A percentile compares a stretch with the other conserved stretches of the same genome.
These are phyloP conservation scores for Siniperca obscura DNA, from an alignment of 2,797 vertebrate genomes.

Conservation along the genomic window DNA sequence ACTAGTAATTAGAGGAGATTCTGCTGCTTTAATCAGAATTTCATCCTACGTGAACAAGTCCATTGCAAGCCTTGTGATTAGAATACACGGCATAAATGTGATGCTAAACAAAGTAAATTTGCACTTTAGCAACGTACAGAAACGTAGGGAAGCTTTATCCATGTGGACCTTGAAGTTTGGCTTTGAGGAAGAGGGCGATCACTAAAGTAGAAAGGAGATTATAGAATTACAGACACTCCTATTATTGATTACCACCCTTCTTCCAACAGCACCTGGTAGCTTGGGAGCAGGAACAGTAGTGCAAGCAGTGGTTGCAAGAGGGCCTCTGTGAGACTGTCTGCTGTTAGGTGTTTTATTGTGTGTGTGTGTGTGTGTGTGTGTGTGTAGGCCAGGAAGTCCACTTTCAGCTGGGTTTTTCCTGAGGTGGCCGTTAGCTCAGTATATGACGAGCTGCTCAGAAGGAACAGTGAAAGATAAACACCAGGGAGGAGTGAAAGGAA, in stretches of 20 bases:
- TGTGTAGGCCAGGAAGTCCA: slow-evolving; percentile 60
- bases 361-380: not conserved
- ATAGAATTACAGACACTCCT: slow-evolving; percentile 22
- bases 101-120: not conserved
- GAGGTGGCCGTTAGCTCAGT: slow-evolving; percentile 69
- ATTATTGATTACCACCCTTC: not conserved
- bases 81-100: slow-evolving; percentile 20
- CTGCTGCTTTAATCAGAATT: slow-evolving; percentile 18
- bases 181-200: slow-evolving; percentile 47
- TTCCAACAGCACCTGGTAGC: slow-evolving; percentile 44
- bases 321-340: slow-evolving; percentile 25
- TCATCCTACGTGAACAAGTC: not conserved
- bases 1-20: not conserved
- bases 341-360: slow-evolving; percentile 17
- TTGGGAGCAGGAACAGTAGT: slow-evolving; percentile 44
- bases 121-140: slow-evolving; percentile 28
- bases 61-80: slow-evolving; percentile 12
- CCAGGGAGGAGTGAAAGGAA: slow-evolving; percentile 37
- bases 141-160: slow-evolving; percentile 41
- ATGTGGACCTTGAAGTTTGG: slow-evolving; percentile 64
- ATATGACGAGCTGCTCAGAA: slow-evolving; percentile 56
- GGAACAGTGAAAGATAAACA: slow-evolving; percentile 35
- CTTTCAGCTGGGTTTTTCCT: slow-evolving; percentile 73
- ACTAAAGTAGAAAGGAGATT: slow-evolving; percentile 27
- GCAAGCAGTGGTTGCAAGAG: slow-evolving; percentile 38